Percentiles rank a stretch among this genome's conserved stretches.
These are phyloP conservation scores for Melitaea athalia DNA, from an alignment of 2,888 invertebrate genomes.

Conservation along the genomic window DNA sequence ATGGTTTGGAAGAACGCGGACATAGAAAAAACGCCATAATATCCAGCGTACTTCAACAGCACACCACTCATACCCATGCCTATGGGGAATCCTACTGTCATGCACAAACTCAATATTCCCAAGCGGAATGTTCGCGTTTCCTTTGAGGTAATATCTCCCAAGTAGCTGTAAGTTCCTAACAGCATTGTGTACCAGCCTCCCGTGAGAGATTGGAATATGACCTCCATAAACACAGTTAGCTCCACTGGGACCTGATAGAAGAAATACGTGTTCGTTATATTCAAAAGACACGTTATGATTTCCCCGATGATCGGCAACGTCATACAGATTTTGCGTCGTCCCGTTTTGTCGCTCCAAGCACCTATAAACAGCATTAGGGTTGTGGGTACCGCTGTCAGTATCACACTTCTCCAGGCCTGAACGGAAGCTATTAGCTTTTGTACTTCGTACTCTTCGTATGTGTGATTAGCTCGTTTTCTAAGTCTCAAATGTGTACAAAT, in stretches of 20 bases:
- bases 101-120: conserved; percentile 77
- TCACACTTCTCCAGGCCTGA: conserved; percentile 79
- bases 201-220: conserved; percentile 76
- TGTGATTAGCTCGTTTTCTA: conserved; percentile 86
- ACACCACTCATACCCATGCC: conserved; percentile 75
- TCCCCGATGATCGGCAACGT: conserved; percentile 81
- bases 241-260: conserved; percentile 80
- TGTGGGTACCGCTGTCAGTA: conserved; percentile 80
- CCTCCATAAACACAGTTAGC: conserved; percentile 78
- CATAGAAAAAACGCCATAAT: conserved; percentile 78
- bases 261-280: conserved; percentile 80
- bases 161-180: conserved; percentile 82
- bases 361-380: conserved; percentile 83
- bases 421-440: conserved; percentile 82
- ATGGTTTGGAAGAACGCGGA: conserved; percentile 65
- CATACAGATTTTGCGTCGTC: conserved; percentile 82
- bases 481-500: conserved; percentile 88
- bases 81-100: conserved; percentile 76
- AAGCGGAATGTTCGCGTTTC: conserved; percentile 83
- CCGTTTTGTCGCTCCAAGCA: conserved; percentile 84
- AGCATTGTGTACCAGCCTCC: conserved; percentile 83
- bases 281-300: conserved; percentile 73
- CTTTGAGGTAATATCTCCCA: conserved; percentile 81
- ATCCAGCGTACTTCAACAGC: conserved; percentile 68
- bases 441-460: conserved; percentile 85